phyloP scores from a whole-genome alignment of 2,113 vertebrate species.

The Larimichthys polyactis region DNA sequence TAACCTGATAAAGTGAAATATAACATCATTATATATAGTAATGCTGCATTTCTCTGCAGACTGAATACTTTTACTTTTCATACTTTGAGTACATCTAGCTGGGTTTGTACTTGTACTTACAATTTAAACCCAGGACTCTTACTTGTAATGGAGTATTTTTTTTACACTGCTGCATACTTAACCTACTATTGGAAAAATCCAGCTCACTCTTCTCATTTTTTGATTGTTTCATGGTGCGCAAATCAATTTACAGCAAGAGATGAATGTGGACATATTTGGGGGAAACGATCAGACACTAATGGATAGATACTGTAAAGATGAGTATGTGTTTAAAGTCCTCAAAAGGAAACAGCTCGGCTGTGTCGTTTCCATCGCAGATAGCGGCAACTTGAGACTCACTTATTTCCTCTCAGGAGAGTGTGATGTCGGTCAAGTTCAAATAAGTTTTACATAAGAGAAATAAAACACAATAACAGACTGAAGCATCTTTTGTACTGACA shows the following conservation, averaged over 20 bases:
- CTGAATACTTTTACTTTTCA: too few species aligned
- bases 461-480: not conserved
- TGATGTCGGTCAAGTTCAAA: not conserved
- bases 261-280: too few species aligned
- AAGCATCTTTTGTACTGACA: not conserved
- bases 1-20: not conserved
- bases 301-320: not conserved
- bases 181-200: not conserved
- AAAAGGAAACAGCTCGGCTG: conserved; percentile 22
- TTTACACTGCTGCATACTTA: not conserved
- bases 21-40: not conserved
- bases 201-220: not conserved
- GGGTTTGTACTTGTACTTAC: not conserved
- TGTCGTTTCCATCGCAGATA: not conserved
- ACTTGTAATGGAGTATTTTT: not conserved
- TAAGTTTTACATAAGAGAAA: not conserved
- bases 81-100: not conserved
- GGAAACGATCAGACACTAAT: too few species aligned
- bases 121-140: not conserved
- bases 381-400: not conserved
- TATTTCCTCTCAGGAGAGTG: not conserved
- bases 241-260: not conserved
- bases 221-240: not conserved
- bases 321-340: not conserved
- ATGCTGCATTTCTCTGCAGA: too few species aligned